These are phyloP conservation scores for Himalopsyche anomala DNA, from an alignment of 2,888 invertebrate genomes.

Conservation along the genomic window DNA sequence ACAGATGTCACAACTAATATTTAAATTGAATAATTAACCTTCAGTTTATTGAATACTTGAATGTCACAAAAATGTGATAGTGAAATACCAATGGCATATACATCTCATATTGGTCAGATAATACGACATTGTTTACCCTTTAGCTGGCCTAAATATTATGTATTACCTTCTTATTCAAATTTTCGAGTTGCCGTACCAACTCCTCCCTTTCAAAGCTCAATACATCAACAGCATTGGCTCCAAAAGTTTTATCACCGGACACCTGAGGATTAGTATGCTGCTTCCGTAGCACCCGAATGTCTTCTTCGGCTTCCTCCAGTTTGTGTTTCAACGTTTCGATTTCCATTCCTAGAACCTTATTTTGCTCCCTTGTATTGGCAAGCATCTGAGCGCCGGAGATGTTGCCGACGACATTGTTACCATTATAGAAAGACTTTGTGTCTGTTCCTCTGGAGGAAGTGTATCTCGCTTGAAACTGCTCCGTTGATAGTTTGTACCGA, in stretches of 20 bases:
- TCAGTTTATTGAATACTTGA: no score
- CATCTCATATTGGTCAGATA: conserved; percentile 41
- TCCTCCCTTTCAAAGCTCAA: conserved; percentile 81
- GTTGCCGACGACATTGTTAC: conserved; percentile 68
- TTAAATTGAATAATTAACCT: no score
- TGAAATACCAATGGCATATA: neutral
- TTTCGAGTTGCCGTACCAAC: conserved; percentile 82
- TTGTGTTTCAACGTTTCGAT: conserved; percentile 84
- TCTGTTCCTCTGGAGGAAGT: conserved; percentile 66
- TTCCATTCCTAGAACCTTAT: conserved; percentile 77
- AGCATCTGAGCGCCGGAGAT: conserved; percentile 78
- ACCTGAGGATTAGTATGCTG: conserved; percentile 68
- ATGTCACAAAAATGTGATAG: no score
- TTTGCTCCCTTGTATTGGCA: conserved; percentile 78
- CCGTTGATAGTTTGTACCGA: conserved; percentile 87
- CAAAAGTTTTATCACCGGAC: conserved; percentile 65
- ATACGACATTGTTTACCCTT: no score
- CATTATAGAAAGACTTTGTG: conserved; percentile 67
- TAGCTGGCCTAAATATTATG: neutral
- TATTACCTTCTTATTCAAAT: conserved; percentile 79
- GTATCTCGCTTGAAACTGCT: conserved; percentile 81
- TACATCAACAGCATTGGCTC: conserved; percentile 66
- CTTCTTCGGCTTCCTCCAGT: conserved; percentile 83
- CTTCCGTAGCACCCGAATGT: conserved; percentile 80
- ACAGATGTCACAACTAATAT: no score